Base-by-base conservation (phyloP, 1,140 invertebrate species). In the Drosophila parvula region DNA sequence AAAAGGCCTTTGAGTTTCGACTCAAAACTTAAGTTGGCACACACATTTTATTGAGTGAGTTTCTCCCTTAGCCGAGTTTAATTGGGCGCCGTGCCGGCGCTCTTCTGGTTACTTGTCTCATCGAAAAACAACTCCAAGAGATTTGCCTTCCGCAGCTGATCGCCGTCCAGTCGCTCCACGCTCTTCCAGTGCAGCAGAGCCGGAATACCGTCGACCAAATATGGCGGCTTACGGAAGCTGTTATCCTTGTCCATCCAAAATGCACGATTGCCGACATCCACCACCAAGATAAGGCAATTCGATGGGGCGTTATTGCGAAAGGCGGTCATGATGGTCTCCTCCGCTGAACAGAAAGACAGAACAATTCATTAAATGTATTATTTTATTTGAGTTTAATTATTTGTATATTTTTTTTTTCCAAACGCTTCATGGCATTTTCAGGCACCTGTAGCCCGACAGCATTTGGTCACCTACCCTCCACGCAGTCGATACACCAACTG, bases 401-500 rank as follows among this genome's bases (percentile, higher is more conserved):
- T 47, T 8, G 18, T 18, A 22, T 47, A 2, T 22, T 22, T 22
- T 22, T 22, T 1, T 22, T 22, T 22, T 22, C 22, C 22, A 22
- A 22, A 22, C 22, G 30, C 30, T 5, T n/a, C n/a, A n/a, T n/a
- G n/a, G n/a, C n/a, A n/a, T 14, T n/a, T 6, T n/a, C 12, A 27
- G 4, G n/a, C 22, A 50, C 3, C 10, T 7, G 18, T 34, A 14
- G 22, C 10, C 4, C 14, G 7, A 27, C 28, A 32, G 14, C 10
- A 11, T 1, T 61, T 30, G 6, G 28, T 12, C 18, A 64, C 79
- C 45, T 48, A 89, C 84, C 77, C 3, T 63, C 77, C 22, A 85
- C 81, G 18, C 84, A 88, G 28, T 88, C 84, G n/a, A 81, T 63
- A 28, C 84, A 88, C 84, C 84, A 88, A 44, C 84, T 89, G 0